Evolutionary conservation across 64 coral and sea anemone species (phyloP).

Genomic region (Montipora sp.): DNA sequence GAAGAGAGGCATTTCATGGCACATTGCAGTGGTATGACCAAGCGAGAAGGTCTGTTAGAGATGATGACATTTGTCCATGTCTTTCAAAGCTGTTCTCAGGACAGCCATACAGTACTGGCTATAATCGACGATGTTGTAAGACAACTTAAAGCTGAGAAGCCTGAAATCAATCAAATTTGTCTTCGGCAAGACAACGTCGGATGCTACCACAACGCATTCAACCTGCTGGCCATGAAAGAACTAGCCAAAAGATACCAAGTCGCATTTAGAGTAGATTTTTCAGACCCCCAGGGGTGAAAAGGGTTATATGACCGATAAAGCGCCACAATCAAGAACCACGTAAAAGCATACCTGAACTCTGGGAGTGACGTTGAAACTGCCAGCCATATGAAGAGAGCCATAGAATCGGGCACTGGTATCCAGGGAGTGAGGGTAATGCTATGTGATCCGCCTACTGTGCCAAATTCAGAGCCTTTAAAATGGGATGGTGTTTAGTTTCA

Average conservation of each 20-base stretch:
- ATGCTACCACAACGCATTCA: constrained; percentile 37
- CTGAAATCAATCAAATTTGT: constrained; percentile 26
- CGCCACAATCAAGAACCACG: constrained; percentile 34
- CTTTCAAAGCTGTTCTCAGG: constrained; percentile 52
- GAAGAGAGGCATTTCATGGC: constrained; percentile 32
- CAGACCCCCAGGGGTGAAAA: constrained; percentile 40
- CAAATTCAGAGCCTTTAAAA: constrained; percentile 36
- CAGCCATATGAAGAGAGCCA: constrained; percentile 36
- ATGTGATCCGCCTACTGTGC: background rate
- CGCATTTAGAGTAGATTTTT: constrained; percentile 17
- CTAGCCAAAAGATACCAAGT: constrained; percentile 21
- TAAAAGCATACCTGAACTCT: constrained; percentile 20
- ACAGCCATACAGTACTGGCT: constrained; percentile 41
- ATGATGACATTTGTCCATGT: constrained; percentile 46
- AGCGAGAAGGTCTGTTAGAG: background rate
- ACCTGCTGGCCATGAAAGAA: constrained; percentile 17
- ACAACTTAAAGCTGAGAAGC: constrained; percentile 25
- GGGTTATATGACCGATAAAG: constrained; percentile 45
- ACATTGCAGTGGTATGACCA: constrained; percentile 34
- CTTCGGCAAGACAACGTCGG: constrained; percentile 39
- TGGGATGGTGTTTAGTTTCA: constrained; percentile 46
- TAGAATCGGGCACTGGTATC: constrained; percentile 24
- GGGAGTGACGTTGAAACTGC: constrained; percentile 40
- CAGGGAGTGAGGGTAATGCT: constrained; percentile 29
- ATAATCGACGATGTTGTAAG: constrained; percentile 39